Conservation (phyloP, 1,140 invertebrate genomes). For the Macrobrachium nipponense region DNA sequence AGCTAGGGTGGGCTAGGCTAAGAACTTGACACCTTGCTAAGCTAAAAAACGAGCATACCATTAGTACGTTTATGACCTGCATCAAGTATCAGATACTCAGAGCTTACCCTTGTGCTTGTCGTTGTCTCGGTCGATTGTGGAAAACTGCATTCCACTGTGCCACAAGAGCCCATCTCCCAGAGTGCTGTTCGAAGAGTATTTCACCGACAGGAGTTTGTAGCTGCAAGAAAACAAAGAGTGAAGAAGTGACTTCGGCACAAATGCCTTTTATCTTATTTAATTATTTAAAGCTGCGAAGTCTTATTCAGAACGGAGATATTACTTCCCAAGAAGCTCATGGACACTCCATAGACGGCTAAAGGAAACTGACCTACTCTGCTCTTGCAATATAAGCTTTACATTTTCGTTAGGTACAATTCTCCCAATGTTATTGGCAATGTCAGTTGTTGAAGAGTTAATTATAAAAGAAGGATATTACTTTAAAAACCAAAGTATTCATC, state of each 20-base stretch:
- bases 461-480: too few species aligned
- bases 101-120: conserved; percentile 64
- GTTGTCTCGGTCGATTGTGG: conserved; percentile 66
- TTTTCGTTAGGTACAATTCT: too few species aligned
- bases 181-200: conserved; percentile 62
- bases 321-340: too few species aligned
- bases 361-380: too few species aligned
- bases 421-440: too few species aligned
- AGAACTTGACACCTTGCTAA: neutral
- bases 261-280: too few species aligned
- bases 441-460: too few species aligned
- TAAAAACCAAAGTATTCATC: too few species aligned
- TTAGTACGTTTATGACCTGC: neutral
- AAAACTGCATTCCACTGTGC: conserved; percentile 65
- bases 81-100: too few species aligned
- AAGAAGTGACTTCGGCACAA: neutral
- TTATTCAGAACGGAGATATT: neutral
- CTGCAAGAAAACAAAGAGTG: conserved; percentile 1
- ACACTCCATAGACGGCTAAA: too few species aligned
- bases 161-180: conserved; percentile 63
- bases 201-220: conserved; percentile 46
- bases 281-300: neutral
- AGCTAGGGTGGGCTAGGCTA: too few species aligned
- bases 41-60: neutral
- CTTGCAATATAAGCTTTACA: too few species aligned